Conservation (phyloP, 2,888 invertebrate species). For the Mycalesis mineus region DNA sequence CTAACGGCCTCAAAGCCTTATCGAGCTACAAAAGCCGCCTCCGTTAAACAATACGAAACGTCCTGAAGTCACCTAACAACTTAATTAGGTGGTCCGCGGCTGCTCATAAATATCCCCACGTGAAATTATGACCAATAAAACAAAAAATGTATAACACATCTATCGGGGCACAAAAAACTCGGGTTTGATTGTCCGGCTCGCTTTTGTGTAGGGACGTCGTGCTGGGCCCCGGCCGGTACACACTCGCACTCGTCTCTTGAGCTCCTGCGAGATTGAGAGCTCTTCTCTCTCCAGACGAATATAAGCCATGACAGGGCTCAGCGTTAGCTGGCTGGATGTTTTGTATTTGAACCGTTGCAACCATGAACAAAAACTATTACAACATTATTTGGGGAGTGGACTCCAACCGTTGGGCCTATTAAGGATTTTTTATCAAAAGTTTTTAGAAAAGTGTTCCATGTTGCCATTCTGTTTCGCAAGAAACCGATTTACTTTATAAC, state of each 20-base stretch:
- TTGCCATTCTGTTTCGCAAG: not conserved
- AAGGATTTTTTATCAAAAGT: not conserved
- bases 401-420: conserved; percentile 1
- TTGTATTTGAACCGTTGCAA: conserved; percentile 20
- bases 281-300: conserved; percentile 35
- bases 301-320: conserved; percentile 27
- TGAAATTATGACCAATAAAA: conserved; percentile 77
- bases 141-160: conserved; percentile 77
- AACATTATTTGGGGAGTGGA: conserved; percentile 23
- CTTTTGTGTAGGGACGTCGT: conserved; percentile 70
- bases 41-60: conserved; percentile 68
- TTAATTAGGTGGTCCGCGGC: conserved; percentile 75
- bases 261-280: conserved; percentile 36
- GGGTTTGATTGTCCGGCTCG: conserved; percentile 69
- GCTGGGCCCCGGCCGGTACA: conserved; percentile 49
- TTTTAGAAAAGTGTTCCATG: not conserved
- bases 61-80: conserved; percentile 70
- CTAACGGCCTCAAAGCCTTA: conserved; percentile 56
- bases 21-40: conserved; percentile 58
- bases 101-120: conserved; percentile 75
- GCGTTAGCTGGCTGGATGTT: conserved; percentile 22
- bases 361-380: conserved; percentile 25
- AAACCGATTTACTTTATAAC: not conserved
- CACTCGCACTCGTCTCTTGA: conserved; percentile 34
- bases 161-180: conserved; percentile 73